Conservation (phyloP, 2,888 invertebrate genomes). For the Cerastis leucographa region DNA sequence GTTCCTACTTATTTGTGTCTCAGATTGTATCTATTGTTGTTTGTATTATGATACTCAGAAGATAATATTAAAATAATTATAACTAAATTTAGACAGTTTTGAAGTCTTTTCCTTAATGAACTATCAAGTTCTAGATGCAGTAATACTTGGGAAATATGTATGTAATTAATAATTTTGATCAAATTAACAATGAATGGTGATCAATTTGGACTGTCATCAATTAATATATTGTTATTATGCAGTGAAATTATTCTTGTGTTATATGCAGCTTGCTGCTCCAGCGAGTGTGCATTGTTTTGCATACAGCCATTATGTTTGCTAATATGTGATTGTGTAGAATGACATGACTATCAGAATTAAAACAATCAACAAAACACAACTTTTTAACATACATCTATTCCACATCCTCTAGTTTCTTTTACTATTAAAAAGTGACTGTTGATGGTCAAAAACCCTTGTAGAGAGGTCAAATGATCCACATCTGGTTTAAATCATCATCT, state of each 20-base stretch:
- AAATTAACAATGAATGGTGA: slow-evolving; percentile 11
- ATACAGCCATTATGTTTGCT: slow-evolving; percentile 30
- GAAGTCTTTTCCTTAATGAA: background rate
- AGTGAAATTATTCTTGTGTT: slow-evolving; percentile 44
- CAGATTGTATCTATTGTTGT: slow-evolving; percentile 32
- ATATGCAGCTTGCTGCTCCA: slow-evolving; percentile 40
- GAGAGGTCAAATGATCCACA: background rate
- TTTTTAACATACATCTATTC: background rate
- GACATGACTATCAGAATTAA: background rate
- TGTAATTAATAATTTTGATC: slow-evolving; percentile 9
- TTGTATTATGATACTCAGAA: slow-evolving; percentile 18
- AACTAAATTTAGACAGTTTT: background rate
- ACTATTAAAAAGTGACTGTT: background rate
- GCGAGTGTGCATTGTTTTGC: slow-evolving; percentile 62
- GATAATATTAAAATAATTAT: background rate
- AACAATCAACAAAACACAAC: background rate
- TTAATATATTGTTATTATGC: slow-evolving; percentile 27
- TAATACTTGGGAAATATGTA: background rate
- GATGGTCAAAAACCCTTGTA: background rate
- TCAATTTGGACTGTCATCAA: slow-evolving; percentile 21
- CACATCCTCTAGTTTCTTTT: background rate
- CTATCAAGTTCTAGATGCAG: background rate
- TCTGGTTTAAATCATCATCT: background rate
- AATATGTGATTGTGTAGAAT: slow-evolving; percentile 38
- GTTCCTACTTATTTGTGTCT: slow-evolving; percentile 28